Base-by-base conservation (phyloP, 2,888 invertebrate genomes). In the Geophilus truncorum region DNA sequence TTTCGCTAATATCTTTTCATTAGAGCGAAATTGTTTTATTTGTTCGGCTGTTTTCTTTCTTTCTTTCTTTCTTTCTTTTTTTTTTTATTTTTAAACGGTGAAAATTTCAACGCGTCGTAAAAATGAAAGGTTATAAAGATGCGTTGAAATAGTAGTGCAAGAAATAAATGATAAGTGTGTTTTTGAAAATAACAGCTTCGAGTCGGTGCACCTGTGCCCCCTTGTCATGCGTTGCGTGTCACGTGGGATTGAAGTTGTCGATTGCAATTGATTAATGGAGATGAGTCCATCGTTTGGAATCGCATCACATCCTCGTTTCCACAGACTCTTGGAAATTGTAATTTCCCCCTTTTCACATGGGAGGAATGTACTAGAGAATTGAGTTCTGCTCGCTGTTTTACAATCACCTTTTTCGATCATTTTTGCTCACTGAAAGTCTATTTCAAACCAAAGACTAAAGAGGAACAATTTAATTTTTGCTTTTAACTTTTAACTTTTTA, bases 1-100 rank as follows among this genome's bases (percentile, higher is more conserved):
- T 32, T 25, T 77, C 36, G 28, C 78, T 78, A 78, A 78, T 78
- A 34, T 70, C 70, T 70, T 78, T 78, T 78, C 78, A 78, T 78
- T 78, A 45, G 40, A 28, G 10, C 28, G 40, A 40, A 78, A 36
- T 78, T 25, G 36, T 78, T 78, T 45, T 36, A 28, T 78, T 45
- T 77, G 34, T 32, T 77, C 36, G 77, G 21, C 77, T 32, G 21
- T 18, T 21, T 34, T 10, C 34, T 77, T 36, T 77, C 21, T 18
- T 70, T 5, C 9, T 23, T 62, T 62, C 23, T 21, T 75, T 21
- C 23, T 18, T 18, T 18, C 15, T 18, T 70, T 10, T 28, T 12
- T 1, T n/a, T 75, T 1, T 21, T 21, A 9, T n/a, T 75, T 75
- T 18, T 1, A 28, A 75, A 30, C 25, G 23, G 6, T 70, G 28